Evolutionary conservation across 2,888 invertebrate genomes (phyloP).

Genomic region (Chaetogeoica ovagalla): DNA sequence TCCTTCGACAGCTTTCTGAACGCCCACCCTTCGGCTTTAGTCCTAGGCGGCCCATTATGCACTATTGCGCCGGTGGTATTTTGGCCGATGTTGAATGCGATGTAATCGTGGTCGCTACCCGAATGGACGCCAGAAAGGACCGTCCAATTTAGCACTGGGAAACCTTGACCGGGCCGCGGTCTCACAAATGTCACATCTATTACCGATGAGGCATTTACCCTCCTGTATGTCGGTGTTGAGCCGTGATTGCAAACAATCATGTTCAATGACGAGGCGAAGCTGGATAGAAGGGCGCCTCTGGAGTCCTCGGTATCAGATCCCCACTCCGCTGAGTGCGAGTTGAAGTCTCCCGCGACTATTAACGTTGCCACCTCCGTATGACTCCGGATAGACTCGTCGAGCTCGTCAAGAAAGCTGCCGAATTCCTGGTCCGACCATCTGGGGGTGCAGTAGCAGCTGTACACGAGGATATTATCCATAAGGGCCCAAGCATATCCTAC

Average conservation of each 20-base stretch:
- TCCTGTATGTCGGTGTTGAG: neutral
- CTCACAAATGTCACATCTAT: neutral
- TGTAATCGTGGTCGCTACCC: no score
- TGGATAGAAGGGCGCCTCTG: neutral
- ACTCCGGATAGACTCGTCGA: neutral
- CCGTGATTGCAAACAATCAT: neutral
- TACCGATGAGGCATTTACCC: neutral
- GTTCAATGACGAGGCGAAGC: neutral
- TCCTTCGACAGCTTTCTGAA: no score
- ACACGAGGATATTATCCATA: neutral
- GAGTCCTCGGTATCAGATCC: neutral
- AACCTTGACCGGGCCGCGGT: no score
- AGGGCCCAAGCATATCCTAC: neutral
- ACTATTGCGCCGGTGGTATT: no score
- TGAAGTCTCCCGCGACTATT: neutral
- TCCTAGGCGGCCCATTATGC: no score
- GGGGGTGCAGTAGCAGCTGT: slow-evolving; percentile 2
- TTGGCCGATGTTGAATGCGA: no score
- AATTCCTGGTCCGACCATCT: neutral
- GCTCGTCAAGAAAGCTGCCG: neutral
- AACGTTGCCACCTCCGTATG: neutral
- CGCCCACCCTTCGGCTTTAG: no score
- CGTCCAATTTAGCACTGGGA: no score
- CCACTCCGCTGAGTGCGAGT: neutral
- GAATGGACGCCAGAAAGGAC: no score